Base-by-base conservation (phyloP, 2,797 vertebrate species). In the Sternarchorhynchus goeldii region DNA sequence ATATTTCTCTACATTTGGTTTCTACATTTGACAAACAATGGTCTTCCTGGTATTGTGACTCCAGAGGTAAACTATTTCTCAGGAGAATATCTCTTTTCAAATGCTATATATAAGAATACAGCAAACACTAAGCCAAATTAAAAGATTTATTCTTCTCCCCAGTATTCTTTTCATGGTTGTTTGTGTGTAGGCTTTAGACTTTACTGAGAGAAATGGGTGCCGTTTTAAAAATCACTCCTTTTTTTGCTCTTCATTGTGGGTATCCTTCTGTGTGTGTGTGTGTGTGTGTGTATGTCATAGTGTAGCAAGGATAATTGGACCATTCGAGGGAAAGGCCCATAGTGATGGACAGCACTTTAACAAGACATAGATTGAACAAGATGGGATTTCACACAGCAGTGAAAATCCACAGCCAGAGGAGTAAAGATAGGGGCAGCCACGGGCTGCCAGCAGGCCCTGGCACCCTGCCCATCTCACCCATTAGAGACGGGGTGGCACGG, bases 341-440 rank as follows among this genome's bases (percentile, higher is more conserved):
- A 55, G 34, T 85, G 83, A 86, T 84, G 69, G 78, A 82, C 55
- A 29, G 76, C 76, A 75, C 56, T 81, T 86, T 85, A 86, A 86
- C 80, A 69, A 84, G 83, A 82, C 76, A 77, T 45, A 82, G 78
- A 86, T 81, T 84, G 80, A 80, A 77, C 82, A 79, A 82, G 70
- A 81, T 81, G 59, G 78, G 63, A 77, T 82, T 85, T 82, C 80
- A 81, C 80, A 76, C 68, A 58, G 75, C 70, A 36, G 39, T 65
- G 63, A 79, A 75, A 85, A 81, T 81, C 81, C 74, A 82, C 80
- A 81, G 65, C 68, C 59, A 68, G 34, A 63, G 34, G 67, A 83
- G 75, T 77, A 36, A 69, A 84, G 76, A 80, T 58, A 74, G 65
- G 72, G 70, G 74, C 57, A 32, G 72, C 73, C 57, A 73, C 32